phyloP scores from a whole-genome alignment of 2,888 invertebrate genomes.

The Dermolepida albohirtum region DNA sequence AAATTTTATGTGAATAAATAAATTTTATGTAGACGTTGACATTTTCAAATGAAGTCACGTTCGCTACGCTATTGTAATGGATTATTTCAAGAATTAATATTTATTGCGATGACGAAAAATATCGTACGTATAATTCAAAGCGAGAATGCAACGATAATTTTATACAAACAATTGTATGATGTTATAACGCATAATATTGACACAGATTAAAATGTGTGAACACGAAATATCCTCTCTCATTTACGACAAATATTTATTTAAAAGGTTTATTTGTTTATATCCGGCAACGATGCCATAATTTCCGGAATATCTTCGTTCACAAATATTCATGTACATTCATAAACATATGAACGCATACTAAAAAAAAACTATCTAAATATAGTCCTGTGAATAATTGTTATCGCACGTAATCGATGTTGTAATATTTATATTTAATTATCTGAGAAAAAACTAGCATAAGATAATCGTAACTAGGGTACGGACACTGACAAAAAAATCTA shows the following conservation, averaged over 20 bases:
- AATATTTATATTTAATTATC: conserved; percentile 19
- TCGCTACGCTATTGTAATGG: conserved; percentile 15
- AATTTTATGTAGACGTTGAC: conserved; percentile 32
- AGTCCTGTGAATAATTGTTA: conserved; percentile 18
- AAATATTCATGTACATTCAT: conserved; percentile 21
- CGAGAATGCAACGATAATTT: conserved; percentile 19
- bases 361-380: conserved; percentile 15
- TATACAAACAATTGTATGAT: conserved; percentile 23
- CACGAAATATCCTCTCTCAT: conserved; percentile 31
- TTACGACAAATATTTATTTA: conserved; percentile 39
- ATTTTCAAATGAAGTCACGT: conserved; percentile 31
- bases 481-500: too few species aligned
- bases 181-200: conserved; percentile 37
- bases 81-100: conserved; percentile 26
- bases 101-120: conserved; percentile 22
- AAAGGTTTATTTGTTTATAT: conserved; percentile 40
- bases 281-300: conserved; percentile 40
- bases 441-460: background rate
- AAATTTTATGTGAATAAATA: conserved; percentile 44
- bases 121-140: conserved; percentile 16
- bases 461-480: too few species aligned
- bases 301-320: conserved; percentile 34
- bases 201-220: conserved; percentile 37
- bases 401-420: background rate
- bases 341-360: conserved; percentile 7